These are phyloP conservation scores for Protobothrops flavoviridis DNA, from an alignment of 2,113 vertebrate species.

Conservation along the genomic window DNA sequence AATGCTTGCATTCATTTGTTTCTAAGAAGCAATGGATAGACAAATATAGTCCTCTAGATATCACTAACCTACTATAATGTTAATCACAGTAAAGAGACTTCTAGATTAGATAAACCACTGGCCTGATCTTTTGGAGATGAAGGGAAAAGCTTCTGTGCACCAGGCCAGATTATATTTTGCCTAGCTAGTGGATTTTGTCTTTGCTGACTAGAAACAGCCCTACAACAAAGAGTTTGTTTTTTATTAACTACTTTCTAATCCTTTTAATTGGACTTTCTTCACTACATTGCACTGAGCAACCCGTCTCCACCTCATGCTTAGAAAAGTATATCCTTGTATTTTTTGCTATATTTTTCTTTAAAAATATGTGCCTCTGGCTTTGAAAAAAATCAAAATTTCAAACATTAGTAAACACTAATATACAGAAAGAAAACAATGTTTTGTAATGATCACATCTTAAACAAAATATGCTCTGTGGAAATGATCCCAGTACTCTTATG, in stretches of 20 bases:
- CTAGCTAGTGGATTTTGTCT: neutral
- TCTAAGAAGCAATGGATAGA: neutral
- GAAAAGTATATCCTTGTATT: neutral
- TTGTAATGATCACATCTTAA: fast-evolving
- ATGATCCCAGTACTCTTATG: neutral
- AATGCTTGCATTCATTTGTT: neutral
- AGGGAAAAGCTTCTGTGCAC: neutral
- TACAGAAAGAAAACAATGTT: slow-evolving; percentile 1
- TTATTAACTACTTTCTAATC: neutral
- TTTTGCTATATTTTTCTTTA: neutral
- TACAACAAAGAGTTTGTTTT: neutral
- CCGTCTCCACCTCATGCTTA: neutral
- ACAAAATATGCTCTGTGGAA: neutral
- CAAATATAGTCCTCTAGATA: neutral
- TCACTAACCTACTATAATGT: neutral
- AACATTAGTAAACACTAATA: neutral
- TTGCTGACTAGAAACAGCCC: neutral
- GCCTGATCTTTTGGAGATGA: neutral
- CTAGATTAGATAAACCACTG: neutral
- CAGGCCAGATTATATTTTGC: neutral
- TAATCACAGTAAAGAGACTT: neutral
- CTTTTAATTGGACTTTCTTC: neutral
- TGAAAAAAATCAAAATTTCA: neutral
- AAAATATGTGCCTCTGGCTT: neutral
- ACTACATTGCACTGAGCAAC: neutral